A percentile compares a stretch with the other conserved stretches of the same genome.
Evolutionary conservation across 2,113 vertebrate genomes (phyloP).

Genomic region (human (Homo sapiens)): DNA sequence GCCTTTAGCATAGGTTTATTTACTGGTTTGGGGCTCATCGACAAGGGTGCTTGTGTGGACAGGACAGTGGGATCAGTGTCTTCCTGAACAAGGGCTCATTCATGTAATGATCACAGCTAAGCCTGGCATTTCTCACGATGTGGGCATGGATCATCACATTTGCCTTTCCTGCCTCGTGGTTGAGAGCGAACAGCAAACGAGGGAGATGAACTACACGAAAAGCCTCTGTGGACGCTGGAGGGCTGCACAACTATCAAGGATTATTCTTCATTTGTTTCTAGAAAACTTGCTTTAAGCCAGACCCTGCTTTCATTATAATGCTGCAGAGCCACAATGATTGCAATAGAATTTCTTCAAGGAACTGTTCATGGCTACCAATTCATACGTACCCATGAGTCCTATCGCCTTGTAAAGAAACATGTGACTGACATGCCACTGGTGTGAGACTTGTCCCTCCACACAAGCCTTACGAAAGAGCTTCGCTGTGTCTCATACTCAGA

Average conservation of each 20-base stretch:
- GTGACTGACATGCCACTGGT: neutral
- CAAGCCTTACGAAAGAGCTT: neutral
- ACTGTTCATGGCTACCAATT: neutral
- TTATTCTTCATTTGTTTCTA: neutral
- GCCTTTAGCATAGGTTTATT: neutral
- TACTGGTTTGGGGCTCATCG: neutral
- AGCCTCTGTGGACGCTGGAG: neutral
- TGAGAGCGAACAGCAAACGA: neutral
- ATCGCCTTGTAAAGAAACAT: neutral
- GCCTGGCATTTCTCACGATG: neutral
- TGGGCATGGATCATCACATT: neutral
- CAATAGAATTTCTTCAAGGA: neutral
- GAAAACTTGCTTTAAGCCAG: neutral
- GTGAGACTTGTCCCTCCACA: neutral
- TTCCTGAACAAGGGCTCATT: neutral
- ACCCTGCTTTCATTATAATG: neutral
- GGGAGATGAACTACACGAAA: neutral
- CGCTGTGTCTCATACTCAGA: neutral
- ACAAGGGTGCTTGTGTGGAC: neutral
- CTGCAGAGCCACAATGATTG: neutral
- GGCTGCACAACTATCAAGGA: neutral
- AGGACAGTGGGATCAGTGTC: neutral
- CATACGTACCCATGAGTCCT: neutral
- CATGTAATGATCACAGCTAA: neutral
- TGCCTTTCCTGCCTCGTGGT: neutral